Evolutionary conservation across 2,113 vertebrate species (phyloP).

Genomic region (Neofelis nebulosa): DNA sequence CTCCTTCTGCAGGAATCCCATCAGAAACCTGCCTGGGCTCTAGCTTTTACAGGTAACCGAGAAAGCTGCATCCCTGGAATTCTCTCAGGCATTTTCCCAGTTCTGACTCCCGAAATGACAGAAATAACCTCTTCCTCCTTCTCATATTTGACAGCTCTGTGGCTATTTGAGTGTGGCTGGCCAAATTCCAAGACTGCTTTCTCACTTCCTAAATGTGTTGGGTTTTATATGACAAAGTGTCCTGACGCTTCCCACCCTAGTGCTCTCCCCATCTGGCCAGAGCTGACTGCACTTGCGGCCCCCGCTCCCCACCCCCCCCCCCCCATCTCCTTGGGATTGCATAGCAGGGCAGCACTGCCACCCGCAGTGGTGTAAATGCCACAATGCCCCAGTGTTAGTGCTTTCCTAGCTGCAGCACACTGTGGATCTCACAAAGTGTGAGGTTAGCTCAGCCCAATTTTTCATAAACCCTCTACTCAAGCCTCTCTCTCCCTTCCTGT

Average conservation of each 20-base stretch:
- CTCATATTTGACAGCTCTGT: not conserved
- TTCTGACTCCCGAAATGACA: not conserved
- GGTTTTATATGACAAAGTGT: not conserved
- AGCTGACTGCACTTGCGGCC: not conserved
- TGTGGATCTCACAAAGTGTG: not conserved
- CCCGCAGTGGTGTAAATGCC: not conserved
- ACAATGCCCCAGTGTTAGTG: fast-evolving
- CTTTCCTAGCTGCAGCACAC: fast-evolving
- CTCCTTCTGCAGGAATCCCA: not conserved
- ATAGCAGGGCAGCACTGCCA: not conserved
- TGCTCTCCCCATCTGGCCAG: not conserved
- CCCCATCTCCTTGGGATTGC: not conserved
- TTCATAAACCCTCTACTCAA: not conserved
- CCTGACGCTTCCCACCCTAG: fast-evolving
- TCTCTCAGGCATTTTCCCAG: not conserved
- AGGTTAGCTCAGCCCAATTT: not conserved
- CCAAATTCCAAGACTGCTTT: not conserved
- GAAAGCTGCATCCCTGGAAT: not conserved
- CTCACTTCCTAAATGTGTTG: not conserved
- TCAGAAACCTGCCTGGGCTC: no score
- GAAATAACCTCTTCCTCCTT: not conserved
- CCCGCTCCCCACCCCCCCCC: fast-evolving
- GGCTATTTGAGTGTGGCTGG: not conserved
- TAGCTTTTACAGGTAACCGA: not conserved
- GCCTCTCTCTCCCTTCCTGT: no score